These are phyloP conservation scores for Callyntrura guangdongensis DNA, from an alignment of 2,888 invertebrate genomes.

Conservation along the genomic window DNA sequence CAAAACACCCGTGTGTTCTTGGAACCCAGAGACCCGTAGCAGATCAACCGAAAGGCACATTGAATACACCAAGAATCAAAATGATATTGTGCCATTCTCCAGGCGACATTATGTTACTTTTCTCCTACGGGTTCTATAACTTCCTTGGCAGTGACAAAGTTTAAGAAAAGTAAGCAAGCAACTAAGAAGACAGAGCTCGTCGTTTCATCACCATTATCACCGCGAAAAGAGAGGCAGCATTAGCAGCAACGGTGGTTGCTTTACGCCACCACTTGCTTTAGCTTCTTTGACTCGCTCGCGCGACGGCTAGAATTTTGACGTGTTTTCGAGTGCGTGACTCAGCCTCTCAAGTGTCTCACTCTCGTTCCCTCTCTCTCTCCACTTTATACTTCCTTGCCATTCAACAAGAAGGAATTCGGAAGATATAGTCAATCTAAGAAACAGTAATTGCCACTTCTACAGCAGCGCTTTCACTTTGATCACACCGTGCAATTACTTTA, in stretches of 20 bases:
- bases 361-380: conserved; percentile 2
- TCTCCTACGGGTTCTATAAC: neutral
- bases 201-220: neutral
- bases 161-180: conserved; percentile 24
- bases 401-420: neutral
- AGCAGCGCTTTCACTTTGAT: conserved; percentile 60
- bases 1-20: neutral
- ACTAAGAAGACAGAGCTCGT: neutral
- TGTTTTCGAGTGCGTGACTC: conserved; percentile 64
- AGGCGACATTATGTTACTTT: neutral
- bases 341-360: conserved; percentile 48
- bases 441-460: conserved; percentile 61
- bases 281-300: neutral
- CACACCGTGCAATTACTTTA: conserved; percentile 68
- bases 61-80: neutral
- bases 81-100: neutral
- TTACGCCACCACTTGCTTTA: conserved; percentile 19
- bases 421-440: neutral
- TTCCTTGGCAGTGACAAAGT: neutral
- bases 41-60: too few relatives aligned
- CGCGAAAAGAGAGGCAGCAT: neutral
- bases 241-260: neutral
- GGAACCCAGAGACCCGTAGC: neutral
- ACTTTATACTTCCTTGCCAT: neutral
- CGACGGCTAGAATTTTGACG: conserved; percentile 28